Conservation (phyloP, 2,797 vertebrate genomes). For the Clamator glandarius region DNA sequence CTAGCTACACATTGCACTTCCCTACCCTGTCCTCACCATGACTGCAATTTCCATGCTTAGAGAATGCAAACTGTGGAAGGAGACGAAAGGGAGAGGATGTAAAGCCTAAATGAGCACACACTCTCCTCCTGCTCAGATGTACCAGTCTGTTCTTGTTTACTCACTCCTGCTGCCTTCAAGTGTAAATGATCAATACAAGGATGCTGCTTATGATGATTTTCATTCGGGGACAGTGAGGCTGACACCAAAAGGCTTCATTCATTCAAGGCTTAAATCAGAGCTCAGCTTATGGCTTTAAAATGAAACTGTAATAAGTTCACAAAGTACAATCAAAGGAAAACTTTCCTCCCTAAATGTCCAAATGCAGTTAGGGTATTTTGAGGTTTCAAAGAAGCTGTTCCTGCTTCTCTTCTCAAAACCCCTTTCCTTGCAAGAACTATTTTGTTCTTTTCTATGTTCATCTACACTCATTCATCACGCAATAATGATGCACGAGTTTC, state of each 20-base stretch:
- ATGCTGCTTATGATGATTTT: background rate
- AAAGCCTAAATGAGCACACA: background rate
- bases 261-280: background rate
- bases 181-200: too few relatives aligned
- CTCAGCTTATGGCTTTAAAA: slow-evolving; percentile 21
- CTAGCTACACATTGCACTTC: background rate
- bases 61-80: background rate
- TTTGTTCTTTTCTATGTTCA: background rate
- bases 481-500: background rate
- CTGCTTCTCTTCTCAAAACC: background rate
- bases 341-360: background rate
- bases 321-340: background rate
- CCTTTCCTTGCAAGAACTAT: background rate
- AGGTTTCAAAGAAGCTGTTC: background rate
- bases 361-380: background rate
- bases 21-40: background rate
- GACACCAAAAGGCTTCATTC: background rate
- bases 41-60: background rate
- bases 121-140: background rate
- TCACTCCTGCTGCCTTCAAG: background rate
- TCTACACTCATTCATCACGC: background rate
- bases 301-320: background rate
- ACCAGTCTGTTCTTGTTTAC: background rate
- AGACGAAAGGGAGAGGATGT: background rate
- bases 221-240: background rate